phyloP scores from a whole-genome alignment of 2,797 vertebrate genomes.

The Pipistrellus pygmaeus region DNA sequence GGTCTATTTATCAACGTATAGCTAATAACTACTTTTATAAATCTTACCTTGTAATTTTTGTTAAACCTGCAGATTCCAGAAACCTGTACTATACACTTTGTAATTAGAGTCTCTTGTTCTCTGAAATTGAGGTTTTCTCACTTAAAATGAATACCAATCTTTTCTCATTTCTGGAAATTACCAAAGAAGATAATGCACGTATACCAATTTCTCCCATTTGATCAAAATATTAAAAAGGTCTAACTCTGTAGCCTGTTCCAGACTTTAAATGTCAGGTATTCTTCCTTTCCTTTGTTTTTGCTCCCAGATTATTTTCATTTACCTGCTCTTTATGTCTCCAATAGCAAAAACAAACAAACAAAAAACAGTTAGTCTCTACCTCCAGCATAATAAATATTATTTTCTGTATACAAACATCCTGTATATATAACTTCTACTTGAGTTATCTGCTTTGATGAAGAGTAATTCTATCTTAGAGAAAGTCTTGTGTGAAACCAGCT shows the following conservation, averaged over 20 bases:
- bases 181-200: neutral
- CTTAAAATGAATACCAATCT: neutral
- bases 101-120: neutral
- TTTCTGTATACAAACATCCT: neutral
- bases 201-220: neutral
- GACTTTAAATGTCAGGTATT: neutral
- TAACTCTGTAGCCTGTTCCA: neutral
- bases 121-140: neutral
- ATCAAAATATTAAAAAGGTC: constrained; percentile 1
- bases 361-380: neutral
- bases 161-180: neutral
- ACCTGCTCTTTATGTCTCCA: neutral
- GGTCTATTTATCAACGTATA: neutral
- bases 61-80: neutral
- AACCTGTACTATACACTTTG: neutral
- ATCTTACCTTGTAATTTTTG: neutral
- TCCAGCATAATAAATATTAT: neutral
- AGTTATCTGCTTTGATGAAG: neutral
- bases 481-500: neutral
- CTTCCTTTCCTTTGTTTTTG: neutral
- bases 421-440: neutral
- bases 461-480: neutral
- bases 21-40: neutral
- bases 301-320: neutral
- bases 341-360: neutral